phyloP scores from a whole-genome alignment of 92 coral and sea anemone species.

The Bergia sp. region DNA sequence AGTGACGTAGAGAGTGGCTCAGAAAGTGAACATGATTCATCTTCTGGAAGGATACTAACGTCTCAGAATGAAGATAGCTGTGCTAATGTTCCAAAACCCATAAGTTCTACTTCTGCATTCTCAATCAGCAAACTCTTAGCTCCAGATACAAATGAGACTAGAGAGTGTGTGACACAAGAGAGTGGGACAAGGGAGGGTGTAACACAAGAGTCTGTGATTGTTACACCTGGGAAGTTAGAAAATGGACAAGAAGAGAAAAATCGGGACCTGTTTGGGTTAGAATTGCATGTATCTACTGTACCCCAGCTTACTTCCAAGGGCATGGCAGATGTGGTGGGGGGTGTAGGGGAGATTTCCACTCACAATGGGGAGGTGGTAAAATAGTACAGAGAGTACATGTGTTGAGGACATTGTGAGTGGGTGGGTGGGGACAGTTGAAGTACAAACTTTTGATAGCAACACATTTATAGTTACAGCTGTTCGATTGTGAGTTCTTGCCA shows the following conservation, averaged over 20 bases:
- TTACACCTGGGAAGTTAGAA: slow-evolving; percentile 55
- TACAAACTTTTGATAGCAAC: background rate
- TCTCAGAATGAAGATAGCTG: slow-evolving; percentile 35
- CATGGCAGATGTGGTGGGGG: slow-evolving; percentile 74
- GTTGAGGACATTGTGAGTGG: background rate
- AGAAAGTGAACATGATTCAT: slow-evolving; percentile 23
- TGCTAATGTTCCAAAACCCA: slow-evolving; percentile 33
- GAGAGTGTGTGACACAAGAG: slow-evolving; percentile 14
- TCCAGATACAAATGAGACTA: slow-evolving; percentile 67
- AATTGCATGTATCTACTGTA: slow-evolving; percentile 39
- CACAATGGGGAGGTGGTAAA: slow-evolving; percentile 75
- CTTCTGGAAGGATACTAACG: slow-evolving; percentile 18
- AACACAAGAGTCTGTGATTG: slow-evolving; percentile 47
- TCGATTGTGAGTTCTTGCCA: background rate
- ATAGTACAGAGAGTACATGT: background rate
- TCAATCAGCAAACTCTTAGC: slow-evolving; percentile 80
- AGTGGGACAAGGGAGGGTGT: slow-evolving; percentile 33
- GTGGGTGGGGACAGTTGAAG: background rate
- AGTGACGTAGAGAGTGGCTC: slow-evolving; percentile 42
- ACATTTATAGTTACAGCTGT: background rate
- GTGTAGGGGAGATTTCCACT: slow-evolving; percentile 57
- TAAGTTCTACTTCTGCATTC: slow-evolving; percentile 61
- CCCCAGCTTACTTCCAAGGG: slow-evolving; percentile 85
- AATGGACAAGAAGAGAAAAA: slow-evolving; percentile 72
- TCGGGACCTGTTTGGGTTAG: slow-evolving; percentile 31